Evolutionary conservation across 2,113 vertebrate species (phyloP).

Genomic region (Centrocercus urophasianus): DNA sequence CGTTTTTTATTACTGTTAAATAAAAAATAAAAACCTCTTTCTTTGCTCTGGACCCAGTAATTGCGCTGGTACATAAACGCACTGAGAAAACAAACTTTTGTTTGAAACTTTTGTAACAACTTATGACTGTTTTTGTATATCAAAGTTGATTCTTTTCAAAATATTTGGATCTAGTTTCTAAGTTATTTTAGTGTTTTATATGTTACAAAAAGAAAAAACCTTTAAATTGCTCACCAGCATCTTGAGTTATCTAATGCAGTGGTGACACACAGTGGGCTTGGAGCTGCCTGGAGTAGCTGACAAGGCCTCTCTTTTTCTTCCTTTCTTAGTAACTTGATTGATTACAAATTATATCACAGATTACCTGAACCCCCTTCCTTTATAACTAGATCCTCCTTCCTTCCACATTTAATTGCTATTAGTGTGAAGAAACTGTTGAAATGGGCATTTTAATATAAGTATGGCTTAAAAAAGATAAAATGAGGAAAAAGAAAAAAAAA

Average conservation of each 20-base stretch:
- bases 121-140: slow-evolving; percentile 98
- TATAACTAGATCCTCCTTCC: slow-evolving; percentile 89
- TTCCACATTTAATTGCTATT: slow-evolving; percentile 94
- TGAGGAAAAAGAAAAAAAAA: slow-evolving; percentile 72
- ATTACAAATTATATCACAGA: slow-evolving; percentile 81
- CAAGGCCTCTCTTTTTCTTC: slow-evolving; percentile 74
- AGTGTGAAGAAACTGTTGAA: slow-evolving; percentile 92
- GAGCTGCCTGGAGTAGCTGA: slow-evolving; percentile 94
- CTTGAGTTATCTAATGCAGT: slow-evolving; percentile 81
- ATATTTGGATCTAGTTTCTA: slow-evolving; percentile 99
- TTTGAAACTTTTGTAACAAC: slow-evolving; percentile 92
- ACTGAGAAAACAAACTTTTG: slow-evolving; percentile 95
- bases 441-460: slow-evolving; percentile 92
- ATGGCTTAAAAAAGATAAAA: slow-evolving; percentile 85
- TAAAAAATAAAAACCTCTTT: slow-evolving; percentile 86
- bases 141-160: slow-evolving; percentile 96
- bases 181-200: slow-evolving; percentile 99
- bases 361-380: slow-evolving; percentile 77
- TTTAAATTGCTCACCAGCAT: slow-evolving; percentile 90
- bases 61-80: slow-evolving; percentile 97
- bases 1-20: slow-evolving; percentile 93
- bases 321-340: slow-evolving; percentile 86
- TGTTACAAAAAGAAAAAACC: slow-evolving; percentile 79
- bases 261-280: slow-evolving; percentile 79
- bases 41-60: slow-evolving; percentile 98